Conservation (phyloP, 2,113 vertebrate species). For the Theristicus caerulescens region DNA sequence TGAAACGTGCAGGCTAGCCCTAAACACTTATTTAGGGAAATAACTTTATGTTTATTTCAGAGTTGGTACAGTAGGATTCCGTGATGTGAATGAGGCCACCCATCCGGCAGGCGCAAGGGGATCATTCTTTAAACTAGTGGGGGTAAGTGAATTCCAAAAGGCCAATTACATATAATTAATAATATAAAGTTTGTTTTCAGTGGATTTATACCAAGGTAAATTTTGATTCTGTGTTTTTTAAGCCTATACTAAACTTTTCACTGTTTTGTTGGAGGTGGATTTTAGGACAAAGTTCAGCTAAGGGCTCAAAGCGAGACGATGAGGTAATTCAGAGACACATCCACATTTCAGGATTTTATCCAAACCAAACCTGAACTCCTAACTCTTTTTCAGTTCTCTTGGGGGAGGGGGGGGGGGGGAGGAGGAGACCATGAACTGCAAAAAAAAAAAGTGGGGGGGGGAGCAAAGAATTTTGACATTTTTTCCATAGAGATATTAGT, state of each 20-base stretch:
- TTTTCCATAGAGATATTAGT: not conserved
- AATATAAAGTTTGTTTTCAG: not conserved
- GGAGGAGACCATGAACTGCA: not conserved
- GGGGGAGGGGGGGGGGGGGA: not conserved
- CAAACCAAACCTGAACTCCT: conserved; percentile 43
- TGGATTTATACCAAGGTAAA: not conserved
- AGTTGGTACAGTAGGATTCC: not conserved
- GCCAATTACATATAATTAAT: not conserved
- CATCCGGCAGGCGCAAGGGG: not conserved
- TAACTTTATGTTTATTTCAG: not conserved
- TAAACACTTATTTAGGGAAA: not conserved
- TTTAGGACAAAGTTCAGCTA: conserved; percentile 42
- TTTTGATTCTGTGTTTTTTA: not conserved
- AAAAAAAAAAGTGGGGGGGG: not conserved
- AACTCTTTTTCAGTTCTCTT: not conserved
- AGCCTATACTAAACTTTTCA: not conserved
- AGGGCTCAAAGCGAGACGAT: conserved; percentile 30
- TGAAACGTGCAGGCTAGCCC: not conserved
- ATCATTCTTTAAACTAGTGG: not conserved
- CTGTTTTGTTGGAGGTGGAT: not conserved
- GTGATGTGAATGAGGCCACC: not conserved
- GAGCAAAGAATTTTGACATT: not conserved
- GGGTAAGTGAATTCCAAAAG: not conserved
- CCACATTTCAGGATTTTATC: conserved; percentile 44
- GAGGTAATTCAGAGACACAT: conserved; percentile 46